These are phyloP conservation scores for Pangasius larnaudii DNA, from an alignment of 2,797 vertebrate species.

Conservation along the genomic window DNA sequence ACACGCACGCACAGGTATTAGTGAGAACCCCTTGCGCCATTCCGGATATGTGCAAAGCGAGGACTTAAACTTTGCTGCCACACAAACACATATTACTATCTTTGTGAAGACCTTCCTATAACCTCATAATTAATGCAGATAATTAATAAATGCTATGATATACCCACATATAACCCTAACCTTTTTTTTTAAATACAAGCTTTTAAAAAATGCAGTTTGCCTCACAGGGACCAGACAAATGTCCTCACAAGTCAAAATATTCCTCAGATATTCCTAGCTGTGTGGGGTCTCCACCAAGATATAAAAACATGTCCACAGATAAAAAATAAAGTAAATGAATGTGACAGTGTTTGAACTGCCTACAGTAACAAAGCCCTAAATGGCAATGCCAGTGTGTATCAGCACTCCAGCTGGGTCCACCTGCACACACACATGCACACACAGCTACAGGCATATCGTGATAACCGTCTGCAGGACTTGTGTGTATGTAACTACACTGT, in stretches of 20 bases:
- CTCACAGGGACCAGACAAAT: not conserved
- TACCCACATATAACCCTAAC: not conserved
- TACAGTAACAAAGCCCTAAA: conserved; percentile 48
- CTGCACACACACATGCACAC: conserved; percentile 56
- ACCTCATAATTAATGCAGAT: not conserved
- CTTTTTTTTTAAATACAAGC: not conserved
- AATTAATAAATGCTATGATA: not conserved
- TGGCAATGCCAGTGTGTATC: conserved; percentile 68
- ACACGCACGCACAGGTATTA: not conserved
- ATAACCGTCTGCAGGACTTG: not conserved
- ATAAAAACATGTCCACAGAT: not conserved
- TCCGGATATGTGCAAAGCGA: not conserved
- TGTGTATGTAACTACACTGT: conserved; percentile 17
- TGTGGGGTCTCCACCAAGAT: not conserved
- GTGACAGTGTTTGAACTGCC: conserved; percentile 53
- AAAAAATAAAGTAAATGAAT: conserved; percentile 26
- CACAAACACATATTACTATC: conserved; percentile 33
- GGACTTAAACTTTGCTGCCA: not conserved
- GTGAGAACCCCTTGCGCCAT: too few relatives aligned
- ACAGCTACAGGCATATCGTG: not conserved
- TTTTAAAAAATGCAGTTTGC: not conserved
- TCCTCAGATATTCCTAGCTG: not conserved
- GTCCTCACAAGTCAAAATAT: conserved; percentile 9
- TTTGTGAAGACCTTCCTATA: not conserved
- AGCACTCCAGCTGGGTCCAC: conserved; percentile 67